Evolutionary conservation across 2,888 invertebrate genomes (phyloP), one percentile per base, ranked within the genome.

Genomic region (Tanytarsus gracilentus): DNA sequence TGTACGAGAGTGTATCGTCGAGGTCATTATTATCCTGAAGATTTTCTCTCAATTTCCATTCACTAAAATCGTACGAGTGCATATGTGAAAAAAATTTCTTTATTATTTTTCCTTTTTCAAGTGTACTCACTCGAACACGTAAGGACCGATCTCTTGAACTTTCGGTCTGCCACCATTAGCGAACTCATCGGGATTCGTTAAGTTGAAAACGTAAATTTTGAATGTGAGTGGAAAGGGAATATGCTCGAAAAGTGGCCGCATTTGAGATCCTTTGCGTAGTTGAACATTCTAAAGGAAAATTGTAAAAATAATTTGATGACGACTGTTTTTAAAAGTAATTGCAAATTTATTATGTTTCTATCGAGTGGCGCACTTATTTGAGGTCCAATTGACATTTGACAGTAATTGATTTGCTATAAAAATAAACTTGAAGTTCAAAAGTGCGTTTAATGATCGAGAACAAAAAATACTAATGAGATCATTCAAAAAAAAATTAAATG

Each of bases 131-230:
- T 87, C 85, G 71, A 88, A 92, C 66, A 84, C 82, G 71, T 79
- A 92, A 0, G 92, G 92, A 27, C 92, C 92, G 1, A 89, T 69
- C 78, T 93, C 86, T 65, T 84, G 77, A 0, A 93, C 69, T 25
- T 80, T 80, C 0, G 91, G 89, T 29, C 80, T 79, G 1, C 62
- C 83, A 0, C 91, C 91, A n/a, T 79, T 77, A 61, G 79, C 77
- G 0, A 90, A 79, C 40, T 85, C 88, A 0, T 80, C 79, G 0
- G 84, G 79, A 72, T 93, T 93, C 5, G 89, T 88, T 44, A 89
- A 80, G 69, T 92, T 90, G 70, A 88, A 92, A 0, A 91, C 67
- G 67, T 85, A 88, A 21, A 91, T 76, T 66, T 84, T 85, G 68
- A 89, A 88, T 65, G 85, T 83, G 33, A 92, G 67, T 0, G 85